Evolutionary conservation across 2,113 vertebrate genomes (phyloP), one percentile per base, ranked within the genome.

Genomic region (Hemibagrus wyckioides): DNA sequence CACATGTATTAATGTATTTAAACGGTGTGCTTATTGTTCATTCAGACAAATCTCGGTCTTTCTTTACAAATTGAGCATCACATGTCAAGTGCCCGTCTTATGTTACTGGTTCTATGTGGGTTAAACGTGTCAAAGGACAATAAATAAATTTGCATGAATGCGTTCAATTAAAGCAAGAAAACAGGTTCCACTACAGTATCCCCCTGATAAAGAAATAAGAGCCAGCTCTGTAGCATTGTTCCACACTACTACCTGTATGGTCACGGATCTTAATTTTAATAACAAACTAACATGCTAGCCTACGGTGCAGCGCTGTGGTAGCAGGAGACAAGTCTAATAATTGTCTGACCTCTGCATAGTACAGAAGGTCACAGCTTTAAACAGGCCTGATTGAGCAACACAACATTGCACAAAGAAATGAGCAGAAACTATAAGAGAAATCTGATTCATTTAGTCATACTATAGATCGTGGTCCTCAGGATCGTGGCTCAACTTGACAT

Each of bases 201-300:
- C 7, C 30, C 15, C 33, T 44, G 36, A 82, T 33, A 41, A 0
- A 57, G 61, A 57, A 57, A 39, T 39, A 69, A 6, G 33, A 86
- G 48, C 11, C 41, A 17, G 77, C 9, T n/a, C 14, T 65, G n/a
- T n/a, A 80, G 59, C n/a, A 52, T n/a, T 73, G 17, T 86, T 71
- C 79, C 85, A 82, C 39, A 69, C 19, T 33, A 21, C 25, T 82
- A 48, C 86, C 56, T 63, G 54, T 83, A 75, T 52, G 8, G 67
- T 67, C n/a, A 69, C n/a, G 23, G 56, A n/a, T 50, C 21, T 52
- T 61, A 10, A 33, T 65, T 65, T 76, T 87, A 87, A 87, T 83
- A 87, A 83, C 56, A 87, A 87, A 87, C 67, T 63, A 76, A 28
- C 28, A 23, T 50, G 10, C 28, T 86, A 50, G 50, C 76, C 75